Evolutionary conservation across 2,113 vertebrate species (phyloP), one percentile per base, ranked within the genome.

Genomic region (Oncorhynchus mykiss): DNA sequence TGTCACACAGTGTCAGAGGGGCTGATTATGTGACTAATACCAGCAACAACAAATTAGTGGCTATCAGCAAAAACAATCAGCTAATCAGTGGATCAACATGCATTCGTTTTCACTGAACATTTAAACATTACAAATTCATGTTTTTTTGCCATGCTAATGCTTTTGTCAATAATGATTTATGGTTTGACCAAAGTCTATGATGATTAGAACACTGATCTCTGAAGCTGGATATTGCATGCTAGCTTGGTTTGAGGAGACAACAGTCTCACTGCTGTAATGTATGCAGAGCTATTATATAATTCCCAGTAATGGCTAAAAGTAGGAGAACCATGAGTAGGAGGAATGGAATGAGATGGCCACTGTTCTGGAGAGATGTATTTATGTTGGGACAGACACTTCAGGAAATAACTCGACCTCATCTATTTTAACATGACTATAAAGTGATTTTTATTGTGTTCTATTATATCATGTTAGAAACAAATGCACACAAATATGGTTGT

Each of bases 1-100:
- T 74, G 79, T 82, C 81, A 83, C 78, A 79, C 78, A 78, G 78
- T 25, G 48, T 45, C 39, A 45, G 16, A 8, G 9, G 24, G 24
- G 24, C 11, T 67, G 65, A 24, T 29, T 67, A 67, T 29, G n/a
- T 71, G 70, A 4, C 25, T 31, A 71, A 49, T 29, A 18, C 24
- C 49, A n/a, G 68, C 45, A 24, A 31, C 49, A 31, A n/a, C 51
- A 8, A 57, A 71, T 49, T 22, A 62, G 59, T 54, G 51, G 14
- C 59, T 22, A 62, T 3, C 7, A 22, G n/a, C 54, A 57, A 57
- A 16, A 57, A 8, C n/a, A 62, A 62, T 62, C n/a, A 62, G 59
- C 59, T 22, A 62, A 62, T 62, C 59, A 62, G 59, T 11, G n/a
- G 2, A 62, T 62, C 20, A 6, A 57, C 6, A 16, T 20, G 39